Evolutionary conservation across 2,113 vertebrate genomes (phyloP), one percentile per base, ranked within the genome.

Genomic region (Craseonycteris thonglongyai): DNA sequence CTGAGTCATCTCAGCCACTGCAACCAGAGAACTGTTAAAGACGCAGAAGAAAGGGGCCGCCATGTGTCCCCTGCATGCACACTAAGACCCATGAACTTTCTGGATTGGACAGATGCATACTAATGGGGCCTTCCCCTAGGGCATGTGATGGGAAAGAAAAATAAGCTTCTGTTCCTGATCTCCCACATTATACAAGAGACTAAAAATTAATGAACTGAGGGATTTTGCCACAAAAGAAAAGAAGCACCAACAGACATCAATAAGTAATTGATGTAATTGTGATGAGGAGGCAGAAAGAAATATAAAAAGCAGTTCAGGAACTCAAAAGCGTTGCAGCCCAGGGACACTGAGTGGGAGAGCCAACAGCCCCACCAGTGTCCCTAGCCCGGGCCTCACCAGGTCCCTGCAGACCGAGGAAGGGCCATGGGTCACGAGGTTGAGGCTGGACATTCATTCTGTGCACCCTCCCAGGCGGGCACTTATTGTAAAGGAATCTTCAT

Each of bases 401-500:
- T 51, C 22, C 3, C 18, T 2, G 3, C 2, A 7, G 33, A 6
- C 5, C 22, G 30, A 1, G 19, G 30, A 2, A 0, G 10, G 0
- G 14, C 30, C 0, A 0, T 2, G 10, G 47, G 10, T 12, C 19
- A 0, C 3, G 0, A 26, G 40, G 3, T 16, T 24, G 54, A 76
- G 21, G 33, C 69, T 47, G 4, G 7, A 8, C 8, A 0, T 14
- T 49, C 1, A 6, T 18, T 35, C 74, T 21, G 9, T 0, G 1
- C 22, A 1, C 13, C 42, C 6, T 9, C 6, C 1, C 3, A 72
- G 28, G 11, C 26, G 18, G 59, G 22, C 45, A 2, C 45, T 1
- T 3, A 4, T n/a, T 42, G 49, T 68, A 13, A 38, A 84, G 42
- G 14, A 22, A 0, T 56, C 65, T 59, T 95, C 63, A 51, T 33